Evolutionary conservation across 2,888 invertebrate genomes (phyloP).

Genomic region (Acanthosoma haemorrhoidale): DNA sequence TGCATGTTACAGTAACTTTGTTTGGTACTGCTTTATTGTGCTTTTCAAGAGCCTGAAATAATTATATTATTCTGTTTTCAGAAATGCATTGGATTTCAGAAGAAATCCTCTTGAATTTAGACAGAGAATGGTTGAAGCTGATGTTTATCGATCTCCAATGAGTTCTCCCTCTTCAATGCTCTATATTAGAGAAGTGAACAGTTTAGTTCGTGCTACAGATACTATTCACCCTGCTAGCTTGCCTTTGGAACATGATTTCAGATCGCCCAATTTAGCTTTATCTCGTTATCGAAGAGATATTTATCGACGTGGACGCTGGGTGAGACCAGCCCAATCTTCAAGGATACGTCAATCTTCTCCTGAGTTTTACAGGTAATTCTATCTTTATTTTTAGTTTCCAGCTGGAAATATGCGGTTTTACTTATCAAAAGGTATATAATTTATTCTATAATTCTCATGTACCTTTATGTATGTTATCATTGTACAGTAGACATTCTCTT

Average conservation of each 20-base stretch:
- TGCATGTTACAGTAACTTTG: no score
- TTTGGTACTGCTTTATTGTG: no score
- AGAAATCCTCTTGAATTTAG: neutral
- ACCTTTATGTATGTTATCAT: no score
- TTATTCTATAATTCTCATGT: no score
- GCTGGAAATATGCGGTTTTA: no score
- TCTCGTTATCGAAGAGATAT: constrained; percentile 56
- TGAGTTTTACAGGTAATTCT: constrained; percentile 62
- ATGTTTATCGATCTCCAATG: neutral
- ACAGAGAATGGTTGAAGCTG: neutral
- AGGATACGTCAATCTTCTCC: constrained; percentile 68
- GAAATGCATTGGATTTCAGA: constrained; percentile 1
- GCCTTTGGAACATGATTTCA: neutral
- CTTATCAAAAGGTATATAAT: no score
- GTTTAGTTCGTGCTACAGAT: neutral
- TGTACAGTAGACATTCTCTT: no score
- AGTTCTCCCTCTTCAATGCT: neutral
- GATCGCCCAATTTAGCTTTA: constrained; percentile 45
- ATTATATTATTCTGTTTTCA: neutral
- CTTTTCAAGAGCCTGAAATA: no score
- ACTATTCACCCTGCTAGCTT: neutral
- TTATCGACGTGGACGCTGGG: constrained; percentile 72
- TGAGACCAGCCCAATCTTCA: constrained; percentile 63
- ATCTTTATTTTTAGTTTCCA: no score
- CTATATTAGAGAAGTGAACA: constrained; percentile 2